These are phyloP conservation scores for Lissonota sp. DNA, from an alignment of 2,888 invertebrate species.

Conservation along the genomic window DNA sequence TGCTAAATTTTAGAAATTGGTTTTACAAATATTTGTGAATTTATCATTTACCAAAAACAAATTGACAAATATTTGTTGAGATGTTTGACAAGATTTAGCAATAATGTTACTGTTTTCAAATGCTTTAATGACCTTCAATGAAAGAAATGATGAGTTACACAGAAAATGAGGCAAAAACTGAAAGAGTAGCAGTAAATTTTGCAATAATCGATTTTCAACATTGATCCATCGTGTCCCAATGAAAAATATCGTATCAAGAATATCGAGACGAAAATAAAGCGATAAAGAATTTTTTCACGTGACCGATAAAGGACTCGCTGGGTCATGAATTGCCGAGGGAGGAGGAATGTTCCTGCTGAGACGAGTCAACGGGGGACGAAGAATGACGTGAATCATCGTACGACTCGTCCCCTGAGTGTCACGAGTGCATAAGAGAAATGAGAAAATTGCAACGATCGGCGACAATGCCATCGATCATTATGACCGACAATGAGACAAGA, in stretches of 20 bases:
- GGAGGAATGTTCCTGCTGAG: slow-evolving; percentile 82
- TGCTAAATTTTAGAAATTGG: no score
- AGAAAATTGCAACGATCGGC: slow-evolving; percentile 71
- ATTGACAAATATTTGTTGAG: no score
- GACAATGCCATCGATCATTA: slow-evolving; percentile 73
- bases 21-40: no score
- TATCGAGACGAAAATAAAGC: slow-evolving; percentile 32
- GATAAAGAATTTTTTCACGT: slow-evolving; percentile 56
- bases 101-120: no score
- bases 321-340: slow-evolving; percentile 76
- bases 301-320: slow-evolving; percentile 74
- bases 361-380: slow-evolving; percentile 74
- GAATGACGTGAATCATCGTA: slow-evolving; percentile 68
- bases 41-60: no score
- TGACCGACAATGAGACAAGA: slow-evolving; percentile 56
- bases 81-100: no score
- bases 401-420: slow-evolving; percentile 59
- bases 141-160: no score
- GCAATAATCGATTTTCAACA: neutral
- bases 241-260: neutral
- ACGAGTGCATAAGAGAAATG: slow-evolving; percentile 38
- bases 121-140: neutral
- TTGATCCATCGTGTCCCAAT: slow-evolving; percentile 9
- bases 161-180: no score
- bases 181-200: no score